phyloP scores from a whole-genome alignment of 2,797 vertebrate species.

The Coccyzus lansbergi region DNA sequence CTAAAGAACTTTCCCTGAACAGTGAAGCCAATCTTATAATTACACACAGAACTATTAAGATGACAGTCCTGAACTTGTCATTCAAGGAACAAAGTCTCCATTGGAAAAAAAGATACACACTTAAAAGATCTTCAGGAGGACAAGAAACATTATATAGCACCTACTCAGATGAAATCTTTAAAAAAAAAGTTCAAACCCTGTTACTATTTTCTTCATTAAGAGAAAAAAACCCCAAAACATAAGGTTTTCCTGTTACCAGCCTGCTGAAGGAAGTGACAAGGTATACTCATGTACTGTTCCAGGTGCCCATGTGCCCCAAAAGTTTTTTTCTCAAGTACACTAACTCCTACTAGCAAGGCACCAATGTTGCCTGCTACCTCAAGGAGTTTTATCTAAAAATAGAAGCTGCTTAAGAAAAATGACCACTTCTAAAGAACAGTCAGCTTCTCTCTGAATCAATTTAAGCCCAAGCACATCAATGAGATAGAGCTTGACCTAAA shows the following conservation, averaged over 20 bases:
- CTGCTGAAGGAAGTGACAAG: neutral
- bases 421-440: slow-evolving; percentile 60
- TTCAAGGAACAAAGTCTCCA: neutral
- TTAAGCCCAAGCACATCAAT: slow-evolving; percentile 47
- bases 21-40: neutral
- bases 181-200: neutral
- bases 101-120: rapidly evolving
- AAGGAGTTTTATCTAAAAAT: slow-evolving; percentile 52
- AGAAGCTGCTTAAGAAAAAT: slow-evolving; percentile 62
- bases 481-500: slow-evolving; percentile 62
- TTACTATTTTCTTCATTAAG: neutral
- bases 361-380: slow-evolving; percentile 20
- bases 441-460: slow-evolving; percentile 56
- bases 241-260: neutral
- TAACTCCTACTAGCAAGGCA: neutral
- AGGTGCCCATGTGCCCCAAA: neutral
- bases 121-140: neutral
- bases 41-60: neutral
- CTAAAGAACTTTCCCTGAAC: neutral
- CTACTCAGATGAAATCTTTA: neutral
- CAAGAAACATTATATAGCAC: neutral
- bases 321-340: neutral
- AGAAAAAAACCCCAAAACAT: neutral
- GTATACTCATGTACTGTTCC: neutral
- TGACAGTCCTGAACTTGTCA: neutral